A percentile compares a stretch with the other conserved stretches of the same genome.
phyloP scores from a whole-genome alignment of 2,888 invertebrate species.

The Epinotia demarniana region DNA sequence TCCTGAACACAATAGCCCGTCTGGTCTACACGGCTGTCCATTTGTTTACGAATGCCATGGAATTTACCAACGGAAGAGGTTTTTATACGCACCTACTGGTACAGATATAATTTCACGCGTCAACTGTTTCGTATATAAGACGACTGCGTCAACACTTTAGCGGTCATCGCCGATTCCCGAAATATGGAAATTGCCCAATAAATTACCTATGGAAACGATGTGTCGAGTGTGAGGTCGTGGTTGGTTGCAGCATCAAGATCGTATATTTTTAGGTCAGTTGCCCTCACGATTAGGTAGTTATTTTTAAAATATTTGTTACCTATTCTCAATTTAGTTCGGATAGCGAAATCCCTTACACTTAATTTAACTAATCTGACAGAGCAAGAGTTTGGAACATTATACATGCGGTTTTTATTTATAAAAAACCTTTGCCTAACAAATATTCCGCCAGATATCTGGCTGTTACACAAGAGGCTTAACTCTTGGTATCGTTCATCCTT shows the following conservation, averaged over 20 bases:
- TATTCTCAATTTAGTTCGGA: neutral
- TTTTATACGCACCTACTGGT: neutral
- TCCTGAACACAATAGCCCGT: constrained; percentile 29
- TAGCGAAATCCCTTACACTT: neutral
- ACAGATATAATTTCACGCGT: neutral
- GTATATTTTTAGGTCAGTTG: constrained; percentile 34
- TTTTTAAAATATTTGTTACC: constrained; percentile 18
- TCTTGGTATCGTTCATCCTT: too few relatives aligned
- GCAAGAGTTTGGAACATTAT: too few relatives aligned
- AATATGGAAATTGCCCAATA: constrained; percentile 34
- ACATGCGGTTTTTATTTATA: too few relatives aligned
- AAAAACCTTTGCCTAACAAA: too few relatives aligned
- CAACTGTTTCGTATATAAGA: neutral
- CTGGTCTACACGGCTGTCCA: neutral
- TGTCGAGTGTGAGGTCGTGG: constrained; percentile 31
- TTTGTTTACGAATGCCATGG: constrained; percentile 19
- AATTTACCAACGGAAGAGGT: neutral
- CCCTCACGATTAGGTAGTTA: constrained; percentile 24
- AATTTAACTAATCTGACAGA: too few relatives aligned
- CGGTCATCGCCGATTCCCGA: constrained; percentile 19
- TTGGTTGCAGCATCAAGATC: constrained; percentile 30
- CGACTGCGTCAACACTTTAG: neutral
- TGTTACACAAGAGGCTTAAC: too few relatives aligned
- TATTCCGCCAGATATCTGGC: too few relatives aligned
- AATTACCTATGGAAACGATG: constrained; percentile 41